phyloP scores from a whole-genome alignment of 2,113 vertebrate species.

The Crotalus viridis region DNA sequence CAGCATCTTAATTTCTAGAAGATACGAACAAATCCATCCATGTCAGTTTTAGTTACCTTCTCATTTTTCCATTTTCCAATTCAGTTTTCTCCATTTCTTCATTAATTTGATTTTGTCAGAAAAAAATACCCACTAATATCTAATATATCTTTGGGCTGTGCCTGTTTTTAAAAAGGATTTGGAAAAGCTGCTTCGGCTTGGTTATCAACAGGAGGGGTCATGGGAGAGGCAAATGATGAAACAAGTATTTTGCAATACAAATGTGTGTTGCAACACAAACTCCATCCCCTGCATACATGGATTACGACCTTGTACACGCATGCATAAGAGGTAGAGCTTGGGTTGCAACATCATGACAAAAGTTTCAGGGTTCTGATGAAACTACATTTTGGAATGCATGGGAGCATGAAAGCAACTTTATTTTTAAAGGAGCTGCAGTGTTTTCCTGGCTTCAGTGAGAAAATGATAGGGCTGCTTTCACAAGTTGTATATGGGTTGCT shows the following conservation, averaged over 20 bases:
- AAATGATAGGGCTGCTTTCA: neutral
- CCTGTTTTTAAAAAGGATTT: neutral
- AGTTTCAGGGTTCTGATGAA: neutral
- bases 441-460: neutral
- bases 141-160: neutral
- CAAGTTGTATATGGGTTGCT: neutral
- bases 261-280: neutral
- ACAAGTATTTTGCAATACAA: neutral
- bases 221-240: neutral
- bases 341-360: neutral
- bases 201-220: neutral
- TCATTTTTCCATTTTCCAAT: neutral
- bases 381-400: neutral
- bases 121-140: neutral
- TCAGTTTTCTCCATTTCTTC: neutral
- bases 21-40: neutral
- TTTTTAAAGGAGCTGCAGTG: neutral
- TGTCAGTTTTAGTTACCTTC: neutral
- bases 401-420: neutral
- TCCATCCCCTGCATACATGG: neutral
- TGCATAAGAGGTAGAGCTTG: neutral
- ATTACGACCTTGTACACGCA: neutral
- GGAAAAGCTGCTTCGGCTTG: neutral
- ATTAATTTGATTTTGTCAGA: neutral
- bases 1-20: neutral